A percentile compares a stretch with the other conserved stretches of the same genome.
phyloP scores from a whole-genome alignment of 2,113 vertebrate species.

The Ctenomys sociabilis region DNA sequence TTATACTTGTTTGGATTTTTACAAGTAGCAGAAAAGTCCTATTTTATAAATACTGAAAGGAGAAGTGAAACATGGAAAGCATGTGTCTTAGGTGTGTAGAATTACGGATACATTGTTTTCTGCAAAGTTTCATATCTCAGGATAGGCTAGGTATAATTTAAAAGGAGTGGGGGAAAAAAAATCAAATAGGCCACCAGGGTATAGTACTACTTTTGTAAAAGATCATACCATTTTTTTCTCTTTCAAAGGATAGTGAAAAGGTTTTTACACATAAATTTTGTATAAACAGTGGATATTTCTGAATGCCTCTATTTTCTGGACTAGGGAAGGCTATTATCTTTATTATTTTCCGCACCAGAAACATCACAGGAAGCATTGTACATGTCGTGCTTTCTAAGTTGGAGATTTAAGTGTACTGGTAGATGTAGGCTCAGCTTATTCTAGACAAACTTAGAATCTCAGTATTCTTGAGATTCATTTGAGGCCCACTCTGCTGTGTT shows the following conservation, averaged over 20 bases:
- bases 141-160: neutral
- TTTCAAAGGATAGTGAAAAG: neutral
- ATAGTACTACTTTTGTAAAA: neutral
- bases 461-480: neutral
- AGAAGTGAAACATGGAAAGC: neutral
- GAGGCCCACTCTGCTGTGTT: too few relatives aligned
- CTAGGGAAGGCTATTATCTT: neutral
- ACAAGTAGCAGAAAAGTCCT: neutral
- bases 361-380: neutral
- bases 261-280: neutral
- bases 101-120: neutral
- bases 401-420: neutral
- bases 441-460: constrained; percentile 16
- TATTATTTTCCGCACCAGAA: neutral
- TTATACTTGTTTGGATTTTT: neutral
- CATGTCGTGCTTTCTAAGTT: neutral
- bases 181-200: neutral
- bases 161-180: neutral
- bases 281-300: neutral
- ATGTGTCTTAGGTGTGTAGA: neutral
- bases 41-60: neutral
- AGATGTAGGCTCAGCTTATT: neutral
- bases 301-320: neutral
- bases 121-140: neutral
- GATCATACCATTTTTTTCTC: neutral